Base-by-base conservation (phyloP, 2,113 vertebrate genomes). In the Chionomys nivalis region DNA sequence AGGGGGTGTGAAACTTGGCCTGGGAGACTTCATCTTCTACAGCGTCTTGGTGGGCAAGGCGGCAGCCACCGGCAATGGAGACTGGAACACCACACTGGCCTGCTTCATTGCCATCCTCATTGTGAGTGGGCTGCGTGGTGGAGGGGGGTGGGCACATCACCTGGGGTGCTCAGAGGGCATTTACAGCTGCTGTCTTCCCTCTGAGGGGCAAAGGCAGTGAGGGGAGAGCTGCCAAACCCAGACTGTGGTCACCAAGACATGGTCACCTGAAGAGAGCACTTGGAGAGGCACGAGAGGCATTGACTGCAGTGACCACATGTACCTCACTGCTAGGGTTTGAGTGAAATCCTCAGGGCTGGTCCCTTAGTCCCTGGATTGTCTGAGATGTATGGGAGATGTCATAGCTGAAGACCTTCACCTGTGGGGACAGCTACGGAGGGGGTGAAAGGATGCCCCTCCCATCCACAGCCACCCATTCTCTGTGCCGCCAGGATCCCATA, bases 11-110 rank as follows among this genome's bases (percentile, higher is more conserved):
- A 99, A 99, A 96, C 99, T 99, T 0, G 99, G 99, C n/a, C 99
- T 99, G 2, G 99, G 99, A 19, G 99, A 99, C 94, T 99, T 99
- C 98, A 99, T 99, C 98, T 99, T 99, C 98, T 99, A 99, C 98
- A 99, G 99, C 0, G 99, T 99, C 10, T 99, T 99, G 95, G 99
- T 99, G 79, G 99, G 99, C 58, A 99, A 99, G 97, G 99, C 99
- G 0, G 99, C 99, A 0, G 99, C 99, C 36, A 99, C 99, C 0
- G 99, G 98, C 31, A 99, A 99, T 0, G 99, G 99, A 70, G 99
- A 99, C 98, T 99, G 99, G 99, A 99, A 99, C 98, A 99, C 99
- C 1, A 99, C 99, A 0, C 96, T 99, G 79, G 99, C 99, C 97
- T 99, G 99, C 98, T 99, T 99, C 23, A 99, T 99, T 3, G 99